Base-by-base conservation (phyloP, 2,888 invertebrate species). In the Lasius platythorax region DNA sequence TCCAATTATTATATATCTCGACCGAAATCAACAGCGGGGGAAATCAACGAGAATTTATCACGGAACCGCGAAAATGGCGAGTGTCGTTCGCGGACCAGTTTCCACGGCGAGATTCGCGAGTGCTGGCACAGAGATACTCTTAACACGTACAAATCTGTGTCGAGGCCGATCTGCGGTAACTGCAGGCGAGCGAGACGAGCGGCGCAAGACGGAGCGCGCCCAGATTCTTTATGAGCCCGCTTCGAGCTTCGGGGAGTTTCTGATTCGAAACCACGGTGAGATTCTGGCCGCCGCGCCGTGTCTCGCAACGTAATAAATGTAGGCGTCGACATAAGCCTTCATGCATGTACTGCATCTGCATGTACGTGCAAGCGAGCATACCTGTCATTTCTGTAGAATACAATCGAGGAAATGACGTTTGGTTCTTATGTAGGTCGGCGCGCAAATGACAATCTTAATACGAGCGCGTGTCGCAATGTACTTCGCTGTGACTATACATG, bases 211-310 rank as follows among this genome's bases (percentile, higher is more conserved):
- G 87, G n/a, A 78, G 33, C 58, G 28, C 43, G 58, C 61, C n/a
- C 50, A 28, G 72, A 85, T 87, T 86, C 84, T 86, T 87, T 83
- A 81, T 68, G 79, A 85, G 61, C 53, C 30, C 30, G 67, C 64
- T 70, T 37, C 83, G 75, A 53, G 53, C 37, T 70, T 12, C n/a
- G n/a, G 68, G 5, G 40, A 68, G 68, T 68, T 43, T 78, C 78
- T 56, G 68, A n/a, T 30, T 68, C 56, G 66, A 37, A 50, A 66
- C 46, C 50, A 66, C 66, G 12, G 28, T 40, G 76, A 83, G 84
- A 81, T 83, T 86, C 70, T 43, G 64, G 11, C 61, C 30, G 50
- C 30, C 66, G 40, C 66, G 56, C 4, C 58, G 33, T 76, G 79
- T 50, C 61, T 67, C 76, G 50, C 72, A 18, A 53, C 72, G 79